Evolutionary conservation across 1,140 invertebrate genomes (phyloP).

Genomic region (Scaptomyza pallida): DNA sequence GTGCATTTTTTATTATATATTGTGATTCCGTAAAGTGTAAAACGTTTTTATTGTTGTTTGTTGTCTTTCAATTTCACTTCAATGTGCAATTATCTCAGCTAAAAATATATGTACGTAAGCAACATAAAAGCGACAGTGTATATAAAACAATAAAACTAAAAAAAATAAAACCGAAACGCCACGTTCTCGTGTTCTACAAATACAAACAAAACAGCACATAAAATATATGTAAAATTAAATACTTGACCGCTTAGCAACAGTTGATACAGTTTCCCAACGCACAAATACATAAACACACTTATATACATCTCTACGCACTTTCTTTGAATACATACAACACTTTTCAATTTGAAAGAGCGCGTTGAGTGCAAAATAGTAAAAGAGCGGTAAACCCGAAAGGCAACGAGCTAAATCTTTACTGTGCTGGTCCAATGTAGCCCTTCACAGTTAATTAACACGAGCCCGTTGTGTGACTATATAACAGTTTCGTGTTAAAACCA

Average conservation of each 20-base stretch:
- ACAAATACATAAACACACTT: background rate
- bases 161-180: slow-evolving; percentile 45
- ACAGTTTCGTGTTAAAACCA: slow-evolving; percentile 69
- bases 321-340: slow-evolving; percentile 25
- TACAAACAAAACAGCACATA: slow-evolving; percentile 26
- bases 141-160: slow-evolving; percentile 24
- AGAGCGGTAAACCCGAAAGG: slow-evolving; percentile 2
- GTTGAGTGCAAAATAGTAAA: background rate
- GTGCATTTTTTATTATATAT: slow-evolving; percentile 8
- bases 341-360: background rate
- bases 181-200: slow-evolving; percentile 64
- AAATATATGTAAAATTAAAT: slow-evolving; percentile 55
- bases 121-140: slow-evolving; percentile 26
- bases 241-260: slow-evolving; percentile 39
- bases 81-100: slow-evolving; percentile 67
- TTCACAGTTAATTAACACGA: slow-evolving; percentile 77
- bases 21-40: slow-evolving; percentile 33
- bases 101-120: slow-evolving; percentile 57
- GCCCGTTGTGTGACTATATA: slow-evolving; percentile 76
- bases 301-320: slow-evolving; percentile 37
- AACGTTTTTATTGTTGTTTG: slow-evolving; percentile 37
- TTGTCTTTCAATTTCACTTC: slow-evolving; percentile 67
- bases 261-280: background rate
- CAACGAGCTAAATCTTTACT: slow-evolving; percentile 26
- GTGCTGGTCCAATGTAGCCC: slow-evolving; percentile 78